A percentile compares a stretch with the other conserved stretches of the same genome.
These are phyloP conservation scores for Drosophila colorata DNA, from an alignment of 2,888 invertebrate genomes.

Conservation along the genomic window DNA sequence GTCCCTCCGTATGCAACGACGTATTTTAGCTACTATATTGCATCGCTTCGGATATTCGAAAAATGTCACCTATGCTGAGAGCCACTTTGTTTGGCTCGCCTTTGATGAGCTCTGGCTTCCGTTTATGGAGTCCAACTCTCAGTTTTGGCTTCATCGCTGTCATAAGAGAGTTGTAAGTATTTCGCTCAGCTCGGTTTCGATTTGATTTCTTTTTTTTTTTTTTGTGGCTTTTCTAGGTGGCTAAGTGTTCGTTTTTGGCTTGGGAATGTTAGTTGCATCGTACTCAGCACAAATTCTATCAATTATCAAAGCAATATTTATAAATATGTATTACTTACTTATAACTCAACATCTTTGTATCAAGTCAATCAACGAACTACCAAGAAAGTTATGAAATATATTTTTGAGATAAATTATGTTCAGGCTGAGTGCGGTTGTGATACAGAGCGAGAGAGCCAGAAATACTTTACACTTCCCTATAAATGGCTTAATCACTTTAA, in stretches of 20 bases:
- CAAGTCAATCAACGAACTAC: too few relatives aligned
- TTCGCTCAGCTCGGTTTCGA: slow-evolving; percentile 1
- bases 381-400: neutral
- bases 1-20: slow-evolving; percentile 45
- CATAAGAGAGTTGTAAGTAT: slow-evolving; percentile 78
- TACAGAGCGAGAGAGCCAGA: too few relatives aligned
- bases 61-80: slow-evolving; percentile 69
- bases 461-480: too few relatives aligned
- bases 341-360: neutral
- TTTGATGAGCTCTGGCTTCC: slow-evolving; percentile 68
- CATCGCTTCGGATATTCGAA: slow-evolving; percentile 63
- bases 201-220: neutral
- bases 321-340: neutral
- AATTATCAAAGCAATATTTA: neutral
- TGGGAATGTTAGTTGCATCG: slow-evolving; percentile 9
- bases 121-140: slow-evolving; percentile 59
- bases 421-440: too few relatives aligned
- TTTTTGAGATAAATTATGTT: neutral
- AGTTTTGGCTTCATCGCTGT: slow-evolving; percentile 50
- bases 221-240: slow-evolving; percentile 3
- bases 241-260: slow-evolving; percentile 19
- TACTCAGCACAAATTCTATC: neutral
- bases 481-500: too few relatives aligned
- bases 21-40: slow-evolving; percentile 59
- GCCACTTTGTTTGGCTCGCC: slow-evolving; percentile 52